phyloP scores from a whole-genome alignment of 2,797 vertebrate species.

The Zenarchopterus dispar region DNA sequence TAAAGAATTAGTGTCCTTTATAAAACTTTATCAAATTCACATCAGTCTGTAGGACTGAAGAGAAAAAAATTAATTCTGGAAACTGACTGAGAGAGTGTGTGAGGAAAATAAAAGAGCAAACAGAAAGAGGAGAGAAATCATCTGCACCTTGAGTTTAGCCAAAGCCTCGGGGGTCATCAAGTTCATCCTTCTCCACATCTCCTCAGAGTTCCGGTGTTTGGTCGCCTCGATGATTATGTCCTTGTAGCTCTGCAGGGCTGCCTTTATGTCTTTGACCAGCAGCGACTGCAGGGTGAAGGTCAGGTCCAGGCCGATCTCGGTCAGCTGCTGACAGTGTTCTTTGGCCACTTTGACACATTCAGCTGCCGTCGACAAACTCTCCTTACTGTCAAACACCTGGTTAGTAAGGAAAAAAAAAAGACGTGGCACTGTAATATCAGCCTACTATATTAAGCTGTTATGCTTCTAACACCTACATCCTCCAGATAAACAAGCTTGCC shows the following conservation, averaged over 20 bases:
- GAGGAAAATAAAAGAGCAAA: background rate
- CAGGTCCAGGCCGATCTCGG: conserved; percentile 94
- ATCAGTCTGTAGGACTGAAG: too few species aligned
- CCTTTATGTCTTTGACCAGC: conserved; percentile 93
- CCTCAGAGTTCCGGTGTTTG: conserved; percentile 97
- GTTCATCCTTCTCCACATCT: conserved; percentile 99
- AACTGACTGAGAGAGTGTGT: background rate
- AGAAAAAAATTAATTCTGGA: background rate
- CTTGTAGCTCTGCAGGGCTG: conserved; percentile 92
- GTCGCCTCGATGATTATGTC: conserved; percentile 98
- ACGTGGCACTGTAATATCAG: too few species aligned
- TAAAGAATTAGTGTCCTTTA: too few species aligned
- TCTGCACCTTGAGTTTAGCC: conserved; percentile 85
- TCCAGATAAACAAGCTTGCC: too few species aligned
- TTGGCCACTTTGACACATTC: conserved; percentile 98
- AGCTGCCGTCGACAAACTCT: conserved; percentile 94
- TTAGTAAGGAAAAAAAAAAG: background rate
- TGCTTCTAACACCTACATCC: too few species aligned
- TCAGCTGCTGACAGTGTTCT: conserved; percentile 95
- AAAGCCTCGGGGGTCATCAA: conserved; percentile 97
- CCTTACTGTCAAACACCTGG: conserved; percentile 95
- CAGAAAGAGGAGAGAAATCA: background rate
- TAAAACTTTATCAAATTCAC: too few species aligned
- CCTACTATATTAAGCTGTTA: too few species aligned
- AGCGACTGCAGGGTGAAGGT: conserved; percentile 95